These are phyloP conservation scores for Propithecus perrieri DNA, from an alignment of 2,797 vertebrate species.

Conservation along the genomic window DNA sequence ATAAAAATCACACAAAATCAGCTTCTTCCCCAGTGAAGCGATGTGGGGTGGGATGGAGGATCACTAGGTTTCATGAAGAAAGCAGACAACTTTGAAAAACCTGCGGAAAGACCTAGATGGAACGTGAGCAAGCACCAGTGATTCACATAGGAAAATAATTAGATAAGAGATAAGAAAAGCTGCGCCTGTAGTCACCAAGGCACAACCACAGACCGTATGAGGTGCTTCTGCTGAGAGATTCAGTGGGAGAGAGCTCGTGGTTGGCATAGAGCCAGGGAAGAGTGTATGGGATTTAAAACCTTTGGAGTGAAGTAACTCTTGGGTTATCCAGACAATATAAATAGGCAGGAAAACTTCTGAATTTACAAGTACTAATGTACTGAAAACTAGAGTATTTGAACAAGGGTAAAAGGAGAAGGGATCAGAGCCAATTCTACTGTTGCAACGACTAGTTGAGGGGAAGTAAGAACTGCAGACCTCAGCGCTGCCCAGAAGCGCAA, in stretches of 20 bases:
- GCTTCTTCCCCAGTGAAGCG: background rate
- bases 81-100: background rate
- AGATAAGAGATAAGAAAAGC: background rate
- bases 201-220: background rate
- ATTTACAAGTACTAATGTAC: background rate
- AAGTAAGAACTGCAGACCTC: background rate
- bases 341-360: background rate
- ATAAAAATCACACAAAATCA: background rate
- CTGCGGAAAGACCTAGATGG: background rate
- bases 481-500: background rate
- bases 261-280: background rate
- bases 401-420: background rate
- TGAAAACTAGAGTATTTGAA: background rate
- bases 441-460: background rate
- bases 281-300: background rate
- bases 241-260: accelerated
- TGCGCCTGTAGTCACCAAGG: background rate
- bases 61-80: background rate
- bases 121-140: background rate
- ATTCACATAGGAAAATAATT: background rate
- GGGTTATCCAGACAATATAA: background rate
- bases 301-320: background rate
- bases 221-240: background rate
- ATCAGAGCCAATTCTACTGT: background rate
- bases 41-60: background rate